phyloP scores from a whole-genome alignment of 2,113 vertebrate genomes.

The Pelecanus crispus region DNA sequence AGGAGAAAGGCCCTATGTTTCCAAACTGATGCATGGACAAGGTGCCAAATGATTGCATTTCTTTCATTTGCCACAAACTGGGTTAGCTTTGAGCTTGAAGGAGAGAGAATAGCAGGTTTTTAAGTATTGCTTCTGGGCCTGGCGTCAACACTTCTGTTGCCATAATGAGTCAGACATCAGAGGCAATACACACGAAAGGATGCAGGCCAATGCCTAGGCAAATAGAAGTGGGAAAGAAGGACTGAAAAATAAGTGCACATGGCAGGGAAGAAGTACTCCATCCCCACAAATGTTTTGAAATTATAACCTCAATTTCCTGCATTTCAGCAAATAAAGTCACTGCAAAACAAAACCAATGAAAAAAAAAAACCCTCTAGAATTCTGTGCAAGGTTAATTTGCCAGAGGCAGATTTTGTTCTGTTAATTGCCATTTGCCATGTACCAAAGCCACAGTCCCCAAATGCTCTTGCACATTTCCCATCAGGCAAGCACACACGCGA shows the following conservation, averaged over 20 bases:
- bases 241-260: background rate
- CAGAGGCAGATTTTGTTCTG: constrained; percentile 38
- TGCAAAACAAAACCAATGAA: background rate
- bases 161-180: constrained; percentile 51
- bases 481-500: background rate
- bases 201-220: constrained; percentile 18
- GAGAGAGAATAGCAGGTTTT: constrained; percentile 43
- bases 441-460: constrained; percentile 21
- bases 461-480: constrained; percentile 12
- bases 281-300: background rate
- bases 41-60: constrained; percentile 18
- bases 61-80: constrained; percentile 39
- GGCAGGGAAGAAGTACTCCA: background rate
- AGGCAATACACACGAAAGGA: constrained; percentile 22
- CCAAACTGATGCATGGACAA: background rate
- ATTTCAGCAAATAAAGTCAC: background rate
- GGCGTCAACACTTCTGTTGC: constrained; percentile 16
- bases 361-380: background rate
- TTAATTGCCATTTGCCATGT: constrained; percentile 45
- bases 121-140: constrained; percentile 52
- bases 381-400: background rate
- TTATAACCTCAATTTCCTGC: background rate
- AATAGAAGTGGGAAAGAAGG: background rate
- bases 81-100: constrained; percentile 46
- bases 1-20: background rate